Evolutionary conservation across 1,140 invertebrate genomes (phyloP).

Genomic region (Eurosta solidaginis): DNA sequence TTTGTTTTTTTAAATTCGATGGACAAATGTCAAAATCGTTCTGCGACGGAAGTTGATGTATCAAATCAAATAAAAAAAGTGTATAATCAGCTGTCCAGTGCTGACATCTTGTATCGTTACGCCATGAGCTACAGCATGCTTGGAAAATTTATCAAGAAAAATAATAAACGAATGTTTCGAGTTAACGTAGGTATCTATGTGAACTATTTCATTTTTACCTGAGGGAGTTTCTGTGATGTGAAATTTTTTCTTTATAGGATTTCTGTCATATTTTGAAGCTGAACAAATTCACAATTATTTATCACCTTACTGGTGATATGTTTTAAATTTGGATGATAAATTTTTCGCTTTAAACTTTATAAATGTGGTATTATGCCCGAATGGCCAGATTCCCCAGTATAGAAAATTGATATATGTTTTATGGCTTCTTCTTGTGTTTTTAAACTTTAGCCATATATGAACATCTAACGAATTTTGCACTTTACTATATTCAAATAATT

Average conservation of each 20-base stretch:
- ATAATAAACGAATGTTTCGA: constrained; percentile 30
- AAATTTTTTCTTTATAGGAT: constrained; percentile 35
- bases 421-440: constrained; percentile 34
- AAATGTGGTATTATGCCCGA: constrained; percentile 35
- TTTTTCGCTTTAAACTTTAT: constrained; percentile 32
- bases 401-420: constrained; percentile 37
- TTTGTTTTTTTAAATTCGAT: too few species aligned
- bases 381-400: constrained; percentile 31
- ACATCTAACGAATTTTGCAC: constrained; percentile 37
- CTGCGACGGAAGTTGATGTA: too few species aligned
- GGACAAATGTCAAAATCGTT: too few species aligned
- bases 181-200: constrained; percentile 32
- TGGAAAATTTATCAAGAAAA: constrained; percentile 35
- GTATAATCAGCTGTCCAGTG: too few species aligned
- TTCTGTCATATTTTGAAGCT: constrained; percentile 34
- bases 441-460: constrained; percentile 32
- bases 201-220: constrained; percentile 33
- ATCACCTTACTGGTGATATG: constrained; percentile 7
- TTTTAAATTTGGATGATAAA: constrained; percentile 29
- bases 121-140: constrained; percentile 4
- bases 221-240: constrained; percentile 35
- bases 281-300: constrained; percentile 35
- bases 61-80: too few species aligned
- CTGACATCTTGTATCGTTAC: too few species aligned
- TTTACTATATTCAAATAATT: constrained; percentile 35